Conservation (phyloP, 2,113 vertebrate species). For the Panurus biarmicus region DNA sequence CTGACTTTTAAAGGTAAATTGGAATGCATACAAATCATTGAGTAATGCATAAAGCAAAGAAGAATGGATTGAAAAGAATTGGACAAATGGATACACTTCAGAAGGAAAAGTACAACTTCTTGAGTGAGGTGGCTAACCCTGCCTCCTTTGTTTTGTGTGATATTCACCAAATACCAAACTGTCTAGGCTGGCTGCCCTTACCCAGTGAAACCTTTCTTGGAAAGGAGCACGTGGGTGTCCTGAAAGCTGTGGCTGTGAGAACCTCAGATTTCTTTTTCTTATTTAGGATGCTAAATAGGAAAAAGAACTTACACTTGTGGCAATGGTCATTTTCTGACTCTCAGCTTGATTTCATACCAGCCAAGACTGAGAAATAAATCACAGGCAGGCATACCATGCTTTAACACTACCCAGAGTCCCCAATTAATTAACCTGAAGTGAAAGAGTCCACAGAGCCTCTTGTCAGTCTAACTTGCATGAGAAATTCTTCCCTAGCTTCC, state of each 20-base stretch:
- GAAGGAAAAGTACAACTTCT: background rate
- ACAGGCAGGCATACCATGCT: background rate
- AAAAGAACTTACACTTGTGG: background rate
- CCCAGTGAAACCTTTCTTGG: background rate
- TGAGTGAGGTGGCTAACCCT: background rate
- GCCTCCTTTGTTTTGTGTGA: background rate
- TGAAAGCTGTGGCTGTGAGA: background rate
- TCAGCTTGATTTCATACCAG: background rate
- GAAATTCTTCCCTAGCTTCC: background rate
- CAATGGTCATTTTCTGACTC: background rate
- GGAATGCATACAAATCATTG: background rate
- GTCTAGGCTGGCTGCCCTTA: background rate
- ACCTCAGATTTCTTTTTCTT: background rate
- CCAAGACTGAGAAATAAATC: conserved; percentile 1
- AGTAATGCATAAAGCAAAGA: background rate
- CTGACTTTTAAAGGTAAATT: background rate
- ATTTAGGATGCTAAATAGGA: background rate
- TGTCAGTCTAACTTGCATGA: background rate
- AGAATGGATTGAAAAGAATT: background rate
- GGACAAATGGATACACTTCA: background rate
- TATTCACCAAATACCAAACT: background rate
- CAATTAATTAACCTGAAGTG: conserved; percentile 20
- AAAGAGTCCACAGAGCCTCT: background rate
- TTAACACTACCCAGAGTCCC: background rate
- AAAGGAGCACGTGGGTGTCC: background rate